Conservation (phyloP, 2,888 invertebrate genomes). For the Poecilus cupreus region DNA sequence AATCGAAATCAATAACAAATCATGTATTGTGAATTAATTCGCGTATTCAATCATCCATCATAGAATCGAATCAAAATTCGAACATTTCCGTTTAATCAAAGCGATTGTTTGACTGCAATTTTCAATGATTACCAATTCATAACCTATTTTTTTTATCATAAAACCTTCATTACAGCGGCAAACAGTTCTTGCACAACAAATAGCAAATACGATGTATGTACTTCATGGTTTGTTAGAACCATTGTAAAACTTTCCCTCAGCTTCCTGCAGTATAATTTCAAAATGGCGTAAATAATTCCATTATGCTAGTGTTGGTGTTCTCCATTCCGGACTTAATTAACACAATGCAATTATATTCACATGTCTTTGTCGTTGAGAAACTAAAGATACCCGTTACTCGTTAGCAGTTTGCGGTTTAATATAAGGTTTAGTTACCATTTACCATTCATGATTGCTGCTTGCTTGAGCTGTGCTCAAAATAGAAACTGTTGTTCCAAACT, state of each 20-base stretch:
- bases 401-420: not conserved
- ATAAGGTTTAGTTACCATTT: not conserved
- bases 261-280: slow-evolving; percentile 51
- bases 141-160: not conserved
- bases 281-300: slow-evolving; percentile 55
- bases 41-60: no score
- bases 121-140: no score
- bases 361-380: not conserved
- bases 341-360: slow-evolving; percentile 47
- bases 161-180: slow-evolving; percentile 12
- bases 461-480: no score
- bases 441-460: not conserved
- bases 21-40: no score
- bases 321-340: slow-evolving; percentile 32
- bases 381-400: not conserved
- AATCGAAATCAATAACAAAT: no score
- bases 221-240: slow-evolving; percentile 55
- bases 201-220: slow-evolving; percentile 19
- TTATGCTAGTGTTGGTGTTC: slow-evolving; percentile 23
- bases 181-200: slow-evolving; percentile 29
- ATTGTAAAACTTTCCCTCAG: slow-evolving; percentile 48
- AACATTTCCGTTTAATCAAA: no score
- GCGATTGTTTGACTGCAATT: no score
- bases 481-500: not conserved
- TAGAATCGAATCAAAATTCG: no score